phyloP scores from a whole-genome alignment of 2,888 invertebrate genomes.

The Tenthredo mesomela region DNA sequence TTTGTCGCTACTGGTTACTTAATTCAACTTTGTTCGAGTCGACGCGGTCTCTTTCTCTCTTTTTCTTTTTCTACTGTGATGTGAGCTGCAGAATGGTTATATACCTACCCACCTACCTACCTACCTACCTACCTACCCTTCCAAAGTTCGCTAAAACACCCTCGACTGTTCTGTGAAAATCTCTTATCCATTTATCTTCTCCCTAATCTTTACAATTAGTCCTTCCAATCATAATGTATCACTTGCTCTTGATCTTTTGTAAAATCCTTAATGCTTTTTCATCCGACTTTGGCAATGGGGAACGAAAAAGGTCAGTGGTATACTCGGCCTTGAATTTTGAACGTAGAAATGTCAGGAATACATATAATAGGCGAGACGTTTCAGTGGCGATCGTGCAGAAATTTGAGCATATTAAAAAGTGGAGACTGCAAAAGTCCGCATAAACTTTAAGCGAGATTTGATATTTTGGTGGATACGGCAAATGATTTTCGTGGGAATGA shows the following conservation, averaged over 20 bases:
- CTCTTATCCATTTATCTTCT: conserved; percentile 24
- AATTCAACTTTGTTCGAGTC: conserved; percentile 50
- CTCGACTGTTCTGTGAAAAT: not conserved
- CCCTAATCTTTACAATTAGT: conserved; percentile 40
- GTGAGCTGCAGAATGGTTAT: conserved; percentile 19
- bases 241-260: conserved; percentile 20
- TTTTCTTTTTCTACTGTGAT: not conserved
- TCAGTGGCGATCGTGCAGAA: not conserved
- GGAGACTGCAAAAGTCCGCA: not conserved
- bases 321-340: not conserved
- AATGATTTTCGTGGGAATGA: conserved; percentile 51
- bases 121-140: conserved; percentile 15
- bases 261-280: not conserved
- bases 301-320: not conserved
- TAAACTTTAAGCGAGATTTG: conserved; percentile 40
- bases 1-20: conserved; percentile 50
- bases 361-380: not conserved
- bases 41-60: not conserved
- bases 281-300: conserved; percentile 6
- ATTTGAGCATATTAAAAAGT: not conserved
- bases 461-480: conserved; percentile 45
- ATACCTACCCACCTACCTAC: not conserved
- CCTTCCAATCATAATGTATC: conserved; percentile 27
- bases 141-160: not conserved
- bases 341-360: not conserved